Conservation (phyloP, 2,113 vertebrate species). For the Atherinomorus stipes region DNA sequence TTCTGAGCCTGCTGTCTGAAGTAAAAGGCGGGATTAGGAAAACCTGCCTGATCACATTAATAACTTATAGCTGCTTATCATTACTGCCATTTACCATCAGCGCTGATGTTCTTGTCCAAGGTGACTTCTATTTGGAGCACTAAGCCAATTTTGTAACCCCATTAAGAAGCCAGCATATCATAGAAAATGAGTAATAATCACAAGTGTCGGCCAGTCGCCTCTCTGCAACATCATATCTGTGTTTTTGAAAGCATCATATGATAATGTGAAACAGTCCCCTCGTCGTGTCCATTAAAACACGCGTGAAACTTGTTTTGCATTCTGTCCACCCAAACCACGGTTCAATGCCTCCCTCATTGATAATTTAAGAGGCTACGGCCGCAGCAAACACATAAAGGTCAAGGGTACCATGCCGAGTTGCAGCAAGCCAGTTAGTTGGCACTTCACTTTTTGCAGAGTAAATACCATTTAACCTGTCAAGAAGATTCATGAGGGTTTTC, state of each 20-base stretch:
- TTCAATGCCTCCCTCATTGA: constrained; percentile 62
- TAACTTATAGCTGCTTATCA: constrained; percentile 68
- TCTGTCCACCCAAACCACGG: constrained; percentile 40
- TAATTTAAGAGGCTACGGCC: constrained; percentile 56
- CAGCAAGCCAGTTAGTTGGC: constrained; percentile 74
- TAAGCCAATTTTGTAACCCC: constrained; percentile 61
- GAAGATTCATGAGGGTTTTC: constrained; percentile 81
- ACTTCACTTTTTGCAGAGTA: constrained; percentile 76
- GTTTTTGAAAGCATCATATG: constrained; percentile 9
- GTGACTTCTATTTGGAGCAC: constrained; percentile 70
- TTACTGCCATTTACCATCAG: constrained; percentile 61
- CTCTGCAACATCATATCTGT: constrained; percentile 28
- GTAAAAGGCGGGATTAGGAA: constrained; percentile 65
- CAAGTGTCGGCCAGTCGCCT: constrained; percentile 45
- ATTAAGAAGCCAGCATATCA: constrained; percentile 62
- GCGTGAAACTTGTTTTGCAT: constrained; percentile 32
- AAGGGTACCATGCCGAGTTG: constrained; percentile 68
- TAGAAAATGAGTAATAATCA: constrained; percentile 47
- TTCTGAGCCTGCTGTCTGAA: constrained; percentile 52
- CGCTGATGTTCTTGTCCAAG: constrained; percentile 67
- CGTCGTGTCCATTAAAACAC: background rate
- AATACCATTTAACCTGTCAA: constrained; percentile 82
- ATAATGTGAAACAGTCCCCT: constrained; percentile 27
- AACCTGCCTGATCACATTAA: constrained; percentile 64
- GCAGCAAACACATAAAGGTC: constrained; percentile 71